Evolutionary conservation across 1,140 invertebrate species (phyloP).

Genomic region (Stegodyphus mimosarum): DNA sequence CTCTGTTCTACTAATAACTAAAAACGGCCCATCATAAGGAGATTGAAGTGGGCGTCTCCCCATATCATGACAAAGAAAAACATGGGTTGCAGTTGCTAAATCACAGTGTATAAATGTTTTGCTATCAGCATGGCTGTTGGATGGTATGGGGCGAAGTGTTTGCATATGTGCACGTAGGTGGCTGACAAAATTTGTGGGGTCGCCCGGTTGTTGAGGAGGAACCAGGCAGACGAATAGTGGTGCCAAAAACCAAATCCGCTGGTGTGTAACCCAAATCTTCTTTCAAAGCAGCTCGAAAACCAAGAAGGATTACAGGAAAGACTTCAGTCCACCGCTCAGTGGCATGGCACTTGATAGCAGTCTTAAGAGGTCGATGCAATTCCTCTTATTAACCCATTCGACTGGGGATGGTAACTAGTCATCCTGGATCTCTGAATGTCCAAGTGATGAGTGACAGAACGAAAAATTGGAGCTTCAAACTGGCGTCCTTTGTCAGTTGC

Average conservation of each 20-base stretch:
- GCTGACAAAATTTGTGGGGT: slow-evolving; percentile 5
- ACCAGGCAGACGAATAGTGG: slow-evolving; percentile 58
- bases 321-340: slow-evolving; percentile 9
- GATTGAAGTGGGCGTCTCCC: background rate
- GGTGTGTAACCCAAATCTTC: slow-evolving; percentile 62
- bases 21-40: slow-evolving; percentile 9
- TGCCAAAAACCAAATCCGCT: slow-evolving; percentile 62
- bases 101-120: background rate
- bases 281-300: slow-evolving; percentile 63
- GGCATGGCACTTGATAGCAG: no score
- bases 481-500: slow-evolving; percentile 69
- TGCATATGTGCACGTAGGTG: slow-evolving; percentile 2
- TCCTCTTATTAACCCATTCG: slow-evolving; percentile 67
- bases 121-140: background rate
- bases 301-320: slow-evolving; percentile 66
- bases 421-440: background rate
- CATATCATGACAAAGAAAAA: slow-evolving; percentile 11
- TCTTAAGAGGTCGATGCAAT: slow-evolving; percentile 68
- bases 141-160: background rate
- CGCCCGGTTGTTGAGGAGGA: background rate
- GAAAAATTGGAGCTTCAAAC: slow-evolving; percentile 65
- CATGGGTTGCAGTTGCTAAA: background rate
- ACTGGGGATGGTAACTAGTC: slow-evolving; percentile 63
- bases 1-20: background rate
- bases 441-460: background rate